Evolutionary conservation across 2,113 vertebrate genomes (phyloP).

Genomic region (Panthera uncia): DNA sequence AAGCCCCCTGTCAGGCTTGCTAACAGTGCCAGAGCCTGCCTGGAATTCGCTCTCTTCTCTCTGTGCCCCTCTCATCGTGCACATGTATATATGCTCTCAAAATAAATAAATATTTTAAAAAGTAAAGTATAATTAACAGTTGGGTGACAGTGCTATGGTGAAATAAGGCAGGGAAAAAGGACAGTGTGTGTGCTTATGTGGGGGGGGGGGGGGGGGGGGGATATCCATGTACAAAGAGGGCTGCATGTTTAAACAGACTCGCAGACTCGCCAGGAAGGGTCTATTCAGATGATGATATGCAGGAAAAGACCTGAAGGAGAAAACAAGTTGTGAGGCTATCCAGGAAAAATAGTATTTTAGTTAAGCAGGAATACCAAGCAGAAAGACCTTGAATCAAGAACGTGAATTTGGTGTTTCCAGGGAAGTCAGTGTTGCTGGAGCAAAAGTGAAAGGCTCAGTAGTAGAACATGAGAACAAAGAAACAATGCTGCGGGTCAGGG

Average conservation of each 20-base stretch:
- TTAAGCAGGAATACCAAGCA: neutral
- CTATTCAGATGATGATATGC: neutral
- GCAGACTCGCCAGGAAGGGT: neutral
- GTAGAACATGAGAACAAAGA: neutral
- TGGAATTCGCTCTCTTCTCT: too few species aligned
- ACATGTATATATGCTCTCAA: too few species aligned
- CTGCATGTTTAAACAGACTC: neutral
- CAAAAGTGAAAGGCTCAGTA: neutral
- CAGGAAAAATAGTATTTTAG: neutral
- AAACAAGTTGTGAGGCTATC: neutral
- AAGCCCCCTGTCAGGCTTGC: too few species aligned
- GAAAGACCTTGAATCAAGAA: neutral
- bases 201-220: too few species aligned
- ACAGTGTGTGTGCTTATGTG: rapidly evolving
- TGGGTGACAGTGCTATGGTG: neutral
- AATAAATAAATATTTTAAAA: too few species aligned
- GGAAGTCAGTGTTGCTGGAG: neutral
- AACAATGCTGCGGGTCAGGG: neutral
- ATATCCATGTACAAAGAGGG: too few species aligned
- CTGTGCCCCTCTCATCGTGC: too few species aligned
- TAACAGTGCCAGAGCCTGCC: too few species aligned
- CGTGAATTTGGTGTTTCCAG: neutral
- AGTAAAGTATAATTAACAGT: neutral
- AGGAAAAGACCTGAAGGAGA: conserved; percentile 3
- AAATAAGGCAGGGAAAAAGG: neutral